These are phyloP conservation scores for Chamaea fasciata DNA, from an alignment of 2,113 vertebrate species.

Conservation along the genomic window DNA sequence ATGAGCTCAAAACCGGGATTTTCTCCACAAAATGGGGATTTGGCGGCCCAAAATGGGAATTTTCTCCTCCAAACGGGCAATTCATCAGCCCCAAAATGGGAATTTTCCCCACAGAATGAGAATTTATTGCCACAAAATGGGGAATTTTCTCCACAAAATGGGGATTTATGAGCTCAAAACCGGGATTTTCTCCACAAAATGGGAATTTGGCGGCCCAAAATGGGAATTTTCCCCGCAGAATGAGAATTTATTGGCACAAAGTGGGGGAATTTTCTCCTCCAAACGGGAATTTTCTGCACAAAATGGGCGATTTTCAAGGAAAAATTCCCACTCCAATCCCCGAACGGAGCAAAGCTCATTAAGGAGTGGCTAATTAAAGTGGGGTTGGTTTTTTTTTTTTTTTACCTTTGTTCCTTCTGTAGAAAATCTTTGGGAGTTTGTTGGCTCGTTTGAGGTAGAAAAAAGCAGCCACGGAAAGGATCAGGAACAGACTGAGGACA, in stretches of 20 bases:
- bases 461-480: constrained; percentile 89
- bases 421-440: constrained; percentile 84
- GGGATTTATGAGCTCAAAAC: neutral
- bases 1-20: no score
- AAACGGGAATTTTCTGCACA: neutral
- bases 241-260: neutral
- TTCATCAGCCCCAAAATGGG: no score
- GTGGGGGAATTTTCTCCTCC: no score
- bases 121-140: neutral
- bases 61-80: no score
- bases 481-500: constrained; percentile 87
- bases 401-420: constrained; percentile 86
- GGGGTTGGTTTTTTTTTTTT: no score
- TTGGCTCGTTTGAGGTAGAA: constrained; percentile 97
- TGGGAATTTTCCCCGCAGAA: neutral
- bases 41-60: no score
- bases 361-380: neutral
- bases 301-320: neutral
- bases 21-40: no score
- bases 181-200: neutral
- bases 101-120: neutral
- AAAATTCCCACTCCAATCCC: neutral
- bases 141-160: neutral
- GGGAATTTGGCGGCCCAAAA: neutral
- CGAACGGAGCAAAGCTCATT: rapidly evolving